phyloP scores from a whole-genome alignment of 2,797 vertebrate genomes.

The Rhinogobio ventralis region DNA sequence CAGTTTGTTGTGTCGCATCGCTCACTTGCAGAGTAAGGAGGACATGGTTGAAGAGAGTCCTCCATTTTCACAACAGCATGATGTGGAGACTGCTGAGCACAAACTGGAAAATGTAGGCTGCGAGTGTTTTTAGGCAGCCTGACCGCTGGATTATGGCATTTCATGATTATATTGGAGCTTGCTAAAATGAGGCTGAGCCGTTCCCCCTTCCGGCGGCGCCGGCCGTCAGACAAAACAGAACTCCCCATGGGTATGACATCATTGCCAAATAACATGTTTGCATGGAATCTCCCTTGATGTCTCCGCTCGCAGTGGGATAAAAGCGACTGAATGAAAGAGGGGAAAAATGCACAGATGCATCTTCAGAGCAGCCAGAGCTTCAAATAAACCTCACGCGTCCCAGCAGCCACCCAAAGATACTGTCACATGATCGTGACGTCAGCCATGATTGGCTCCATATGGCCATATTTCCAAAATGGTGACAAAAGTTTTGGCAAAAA shows the following conservation, averaged over 20 bases:
- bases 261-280: conserved; percentile 76
- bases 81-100: conserved; percentile 29
- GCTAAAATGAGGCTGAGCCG: conserved; percentile 63
- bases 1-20: background rate
- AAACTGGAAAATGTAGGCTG: conserved; percentile 46
- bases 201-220: conserved; percentile 58
- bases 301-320: conserved; percentile 67
- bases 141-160: conserved; percentile 48
- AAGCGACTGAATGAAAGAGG: conserved; percentile 70
- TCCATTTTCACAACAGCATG: conserved; percentile 2
- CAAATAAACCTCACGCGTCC: conserved; percentile 73
- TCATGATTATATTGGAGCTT: conserved; percentile 67
- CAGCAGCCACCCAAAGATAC: conserved; percentile 61
- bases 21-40: background rate
- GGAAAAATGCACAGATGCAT: conserved; percentile 71
- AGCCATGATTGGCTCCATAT: conserved; percentile 61
- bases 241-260: conserved; percentile 72
- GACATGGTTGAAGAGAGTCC: background rate
- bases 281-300: conserved; percentile 78
- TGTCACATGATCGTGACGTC: conserved; percentile 65
- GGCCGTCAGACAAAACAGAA: conserved; percentile 75
- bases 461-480: conserved; percentile 42
- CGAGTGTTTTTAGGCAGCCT: conserved; percentile 42
- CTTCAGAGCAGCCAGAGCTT: conserved; percentile 70
- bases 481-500: background rate